Percentiles rank a stretch among this genome's conserved stretches.
Conservation (phyloP, 1,140 invertebrate genomes). For the Pygmarrhopalites habei region DNA sequence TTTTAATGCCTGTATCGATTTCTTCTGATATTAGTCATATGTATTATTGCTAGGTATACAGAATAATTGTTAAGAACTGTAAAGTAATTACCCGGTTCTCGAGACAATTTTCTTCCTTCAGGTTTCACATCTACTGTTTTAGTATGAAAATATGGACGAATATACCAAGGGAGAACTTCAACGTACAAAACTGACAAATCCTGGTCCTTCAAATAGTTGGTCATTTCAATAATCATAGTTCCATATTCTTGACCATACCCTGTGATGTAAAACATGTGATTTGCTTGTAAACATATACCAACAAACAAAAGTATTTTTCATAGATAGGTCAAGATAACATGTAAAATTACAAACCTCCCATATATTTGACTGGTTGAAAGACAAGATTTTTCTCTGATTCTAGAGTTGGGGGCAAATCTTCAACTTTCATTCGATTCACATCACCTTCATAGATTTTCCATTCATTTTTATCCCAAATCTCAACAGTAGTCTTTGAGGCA, state of each 20-base stretch:
- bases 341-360: constrained; percentile 35
- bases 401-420: constrained; percentile 19
- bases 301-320: too few species aligned
- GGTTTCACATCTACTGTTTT: constrained; percentile 48
- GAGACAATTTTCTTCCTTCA: neutral
- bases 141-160: constrained; percentile 85
- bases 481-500: constrained; percentile 20
- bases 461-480: constrained; percentile 25
- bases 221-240: constrained; percentile 57
- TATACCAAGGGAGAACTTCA: constrained; percentile 76
- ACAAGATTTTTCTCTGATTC: constrained; percentile 12
- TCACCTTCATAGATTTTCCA: constrained; percentile 27
- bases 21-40: too few species aligned
- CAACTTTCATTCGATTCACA: constrained; percentile 28
- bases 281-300: too few species aligned
- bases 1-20: too few species aligned
- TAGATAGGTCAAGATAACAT: too few species aligned
- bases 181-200: constrained; percentile 47
- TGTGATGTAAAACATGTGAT: too few species aligned
- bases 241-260: constrained; percentile 74
- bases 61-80: neutral
- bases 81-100: neutral
- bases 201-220: constrained; percentile 45
- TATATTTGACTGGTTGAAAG: constrained; percentile 37
- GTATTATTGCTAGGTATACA: too few species aligned